Evolutionary conservation across 2,888 invertebrate genomes (phyloP).

Genomic region (Thymelicus sylvestris): DNA sequence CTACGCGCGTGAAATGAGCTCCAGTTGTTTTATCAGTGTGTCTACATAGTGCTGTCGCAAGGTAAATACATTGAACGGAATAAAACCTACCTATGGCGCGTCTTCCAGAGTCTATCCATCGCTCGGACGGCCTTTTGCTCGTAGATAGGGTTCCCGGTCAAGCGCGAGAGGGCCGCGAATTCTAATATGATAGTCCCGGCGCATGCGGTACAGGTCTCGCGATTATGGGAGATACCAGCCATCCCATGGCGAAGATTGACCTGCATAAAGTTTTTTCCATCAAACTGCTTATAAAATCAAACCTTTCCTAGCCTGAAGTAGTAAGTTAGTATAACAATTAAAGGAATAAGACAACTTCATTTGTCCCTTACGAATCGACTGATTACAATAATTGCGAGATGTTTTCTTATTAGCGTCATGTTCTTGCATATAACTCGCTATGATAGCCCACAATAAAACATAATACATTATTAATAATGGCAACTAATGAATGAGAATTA

Average conservation of each 20-base stretch:
- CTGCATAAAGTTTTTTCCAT: conserved; percentile 65
- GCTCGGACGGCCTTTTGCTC: conserved; percentile 97
- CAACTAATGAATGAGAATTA: too few species aligned
- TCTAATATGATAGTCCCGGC: conserved; percentile 99
- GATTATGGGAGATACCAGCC: conserved; percentile 89
- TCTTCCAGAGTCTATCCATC: conserved; percentile 98
- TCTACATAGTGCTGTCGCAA: neutral
- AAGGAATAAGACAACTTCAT: too few species aligned
- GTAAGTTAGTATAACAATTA: too few species aligned
- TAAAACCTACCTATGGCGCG: conserved; percentile 88
- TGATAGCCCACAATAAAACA: too few species aligned
- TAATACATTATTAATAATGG: too few species aligned
- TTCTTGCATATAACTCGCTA: too few species aligned
- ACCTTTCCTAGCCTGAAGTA: too few species aligned
- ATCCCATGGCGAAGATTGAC: conserved; percentile 93
- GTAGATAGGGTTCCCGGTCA: conserved; percentile 96
- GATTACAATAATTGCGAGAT: too few species aligned
- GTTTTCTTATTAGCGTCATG: too few species aligned
- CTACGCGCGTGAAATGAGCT: too few species aligned
- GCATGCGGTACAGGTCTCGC: conserved; percentile 98
- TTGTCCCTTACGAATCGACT: too few species aligned
- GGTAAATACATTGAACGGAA: neutral
- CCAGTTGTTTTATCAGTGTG: neutral
- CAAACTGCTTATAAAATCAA: neutral
- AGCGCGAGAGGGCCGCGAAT: conserved; percentile 97